phyloP scores from a whole-genome alignment of 1,140 invertebrate genomes.

The Panagrolaimus sp. region DNA sequence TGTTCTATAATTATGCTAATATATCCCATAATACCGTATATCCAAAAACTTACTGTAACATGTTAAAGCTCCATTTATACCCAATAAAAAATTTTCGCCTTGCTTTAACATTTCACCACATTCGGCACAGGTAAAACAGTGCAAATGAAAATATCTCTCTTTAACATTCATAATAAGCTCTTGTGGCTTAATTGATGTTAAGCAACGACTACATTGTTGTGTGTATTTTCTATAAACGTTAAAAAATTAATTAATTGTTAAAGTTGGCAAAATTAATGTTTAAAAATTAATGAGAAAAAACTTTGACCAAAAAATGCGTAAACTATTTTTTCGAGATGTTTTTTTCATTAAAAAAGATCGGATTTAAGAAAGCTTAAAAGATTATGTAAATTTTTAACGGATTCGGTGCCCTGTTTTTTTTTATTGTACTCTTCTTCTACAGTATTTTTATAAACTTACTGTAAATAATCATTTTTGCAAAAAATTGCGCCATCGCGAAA shows the following conservation, averaged over 20 bases:
- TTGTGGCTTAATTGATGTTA: slow-evolving; percentile 24
- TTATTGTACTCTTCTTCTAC: neutral
- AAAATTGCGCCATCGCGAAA: slow-evolving; percentile 26
- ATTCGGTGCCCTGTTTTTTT: slow-evolving; percentile 8
- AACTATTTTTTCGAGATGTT: too few species aligned
- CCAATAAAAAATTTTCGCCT: slow-evolving; percentile 30
- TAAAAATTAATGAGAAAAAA: neutral
- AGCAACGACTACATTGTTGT: slow-evolving; percentile 26
- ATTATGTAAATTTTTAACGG: slow-evolving; percentile 16
- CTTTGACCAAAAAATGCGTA: too few species aligned
- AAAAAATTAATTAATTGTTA: neutral
- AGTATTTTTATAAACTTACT: slow-evolving; percentile 27
- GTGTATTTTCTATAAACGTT: slow-evolving; percentile 25
- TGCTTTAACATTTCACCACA: slow-evolving; percentile 22
- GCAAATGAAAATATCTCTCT: slow-evolving; percentile 22
- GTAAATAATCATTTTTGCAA: slow-evolving; percentile 29
- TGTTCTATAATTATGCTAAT: too few species aligned
- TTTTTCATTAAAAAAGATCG: too few species aligned
- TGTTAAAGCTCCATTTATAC: slow-evolving; percentile 23
- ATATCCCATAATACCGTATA: too few species aligned
- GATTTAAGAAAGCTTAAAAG: too few species aligned
- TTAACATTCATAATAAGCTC: slow-evolving; percentile 24
- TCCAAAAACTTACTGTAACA: slow-evolving; percentile 34
- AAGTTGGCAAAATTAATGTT: neutral
- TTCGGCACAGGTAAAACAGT: slow-evolving; percentile 31